phyloP scores from a whole-genome alignment of 1,140 invertebrate species.

The Stegodyphus mimosarum region DNA sequence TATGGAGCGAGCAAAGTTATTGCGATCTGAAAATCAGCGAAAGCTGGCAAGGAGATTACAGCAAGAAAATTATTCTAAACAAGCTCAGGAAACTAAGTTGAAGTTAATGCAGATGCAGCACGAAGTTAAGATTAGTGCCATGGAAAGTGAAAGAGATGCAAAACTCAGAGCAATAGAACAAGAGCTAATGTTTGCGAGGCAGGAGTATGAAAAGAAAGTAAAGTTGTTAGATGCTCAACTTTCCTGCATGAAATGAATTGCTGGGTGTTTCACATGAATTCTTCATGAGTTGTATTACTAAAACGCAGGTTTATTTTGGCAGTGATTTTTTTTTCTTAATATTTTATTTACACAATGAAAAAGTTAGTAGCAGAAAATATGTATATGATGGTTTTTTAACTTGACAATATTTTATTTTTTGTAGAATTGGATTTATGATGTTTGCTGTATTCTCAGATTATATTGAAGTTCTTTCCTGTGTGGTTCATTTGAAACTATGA shows the following conservation, averaged over 20 bases:
- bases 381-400: too few species aligned
- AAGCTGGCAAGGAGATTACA: slow-evolving; percentile 5
- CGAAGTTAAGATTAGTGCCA: slow-evolving; percentile 33
- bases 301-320: neutral
- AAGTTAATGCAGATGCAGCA: slow-evolving; percentile 36
- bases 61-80: slow-evolving; percentile 1
- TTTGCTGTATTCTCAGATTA: too few species aligned
- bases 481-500: too few species aligned
- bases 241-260: slow-evolving; percentile 41
- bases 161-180: slow-evolving; percentile 46
- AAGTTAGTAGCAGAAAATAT: too few species aligned
- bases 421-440: too few species aligned
- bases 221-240: slow-evolving; percentile 48
- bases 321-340: neutral
- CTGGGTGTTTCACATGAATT: neutral
- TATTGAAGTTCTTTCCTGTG: too few species aligned
- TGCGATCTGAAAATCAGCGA: slow-evolving; percentile 20
- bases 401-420: too few species aligned
- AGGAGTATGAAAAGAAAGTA: slow-evolving; percentile 55
- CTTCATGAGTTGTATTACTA: neutral
- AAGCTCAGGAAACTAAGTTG: slow-evolving; percentile 6
- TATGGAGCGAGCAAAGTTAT: neutral
- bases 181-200: slow-evolving; percentile 42
- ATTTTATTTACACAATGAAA: neutral
- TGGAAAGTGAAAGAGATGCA: slow-evolving; percentile 42